Percentiles rank a stretch among this genome's conserved stretches.
Evolutionary conservation across 1,140 invertebrate genomes (phyloP).

Genomic region (Triops longicaudatus): DNA sequence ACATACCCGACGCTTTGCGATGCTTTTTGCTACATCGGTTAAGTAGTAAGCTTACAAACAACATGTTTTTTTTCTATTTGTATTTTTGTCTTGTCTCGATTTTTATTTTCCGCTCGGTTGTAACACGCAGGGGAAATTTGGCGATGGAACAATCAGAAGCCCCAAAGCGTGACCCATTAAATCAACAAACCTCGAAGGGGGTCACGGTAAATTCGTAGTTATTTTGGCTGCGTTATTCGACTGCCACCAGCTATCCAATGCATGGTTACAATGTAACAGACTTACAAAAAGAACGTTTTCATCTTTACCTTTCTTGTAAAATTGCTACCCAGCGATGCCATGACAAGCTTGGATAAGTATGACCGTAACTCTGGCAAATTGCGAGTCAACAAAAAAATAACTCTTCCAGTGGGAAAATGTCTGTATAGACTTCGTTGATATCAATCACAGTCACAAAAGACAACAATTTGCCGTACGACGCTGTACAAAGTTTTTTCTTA

Average conservation of each 20-base stretch:
- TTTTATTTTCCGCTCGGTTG: not conserved
- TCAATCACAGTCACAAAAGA: too few relatives aligned
- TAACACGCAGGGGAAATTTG: not conserved
- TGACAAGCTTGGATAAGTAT: not conserved
- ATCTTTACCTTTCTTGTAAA: not conserved
- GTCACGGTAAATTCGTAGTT: not conserved
- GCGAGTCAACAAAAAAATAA: not conserved
- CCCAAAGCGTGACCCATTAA: not conserved
- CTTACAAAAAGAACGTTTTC: not conserved
- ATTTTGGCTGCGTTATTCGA: not conserved
- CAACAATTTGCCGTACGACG: too few relatives aligned
- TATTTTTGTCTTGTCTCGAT: too few relatives aligned
- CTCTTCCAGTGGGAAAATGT: not conserved
- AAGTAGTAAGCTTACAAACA: not conserved
- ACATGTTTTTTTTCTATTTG: not conserved
- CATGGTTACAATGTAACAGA: not conserved
- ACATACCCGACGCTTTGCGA: not conserved
- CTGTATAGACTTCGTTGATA: not conserved
- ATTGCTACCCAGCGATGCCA: not conserved
- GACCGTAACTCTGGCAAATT: not conserved
- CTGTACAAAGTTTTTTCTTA: too few relatives aligned
- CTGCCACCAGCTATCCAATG: conserved; percentile 1
- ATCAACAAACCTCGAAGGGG: not conserved
- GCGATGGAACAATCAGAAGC: not conserved
- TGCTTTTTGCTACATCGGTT: not conserved